Evolutionary conservation across 2,113 vertebrate species (phyloP).

Genomic region (Rhea pennata): DNA sequence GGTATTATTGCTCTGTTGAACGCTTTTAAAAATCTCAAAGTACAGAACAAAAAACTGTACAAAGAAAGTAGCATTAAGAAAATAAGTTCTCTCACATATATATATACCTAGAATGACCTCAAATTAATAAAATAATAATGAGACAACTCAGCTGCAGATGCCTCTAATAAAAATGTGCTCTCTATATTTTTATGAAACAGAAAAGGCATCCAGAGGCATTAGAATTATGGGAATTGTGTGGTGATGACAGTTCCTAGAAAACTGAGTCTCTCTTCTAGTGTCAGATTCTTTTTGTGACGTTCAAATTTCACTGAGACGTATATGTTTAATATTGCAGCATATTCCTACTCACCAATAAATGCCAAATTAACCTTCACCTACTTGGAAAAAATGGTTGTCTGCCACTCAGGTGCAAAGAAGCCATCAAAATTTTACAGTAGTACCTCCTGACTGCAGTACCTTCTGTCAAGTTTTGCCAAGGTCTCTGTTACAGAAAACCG

Average conservation of each 20-base stretch:
- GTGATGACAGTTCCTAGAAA: neutral
- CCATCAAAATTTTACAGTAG: conserved; percentile 55
- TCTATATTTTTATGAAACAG: neutral
- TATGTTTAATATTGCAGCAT: neutral
- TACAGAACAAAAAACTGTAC: rapidly evolving
- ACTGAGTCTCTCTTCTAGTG: neutral
- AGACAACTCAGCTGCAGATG: neutral
- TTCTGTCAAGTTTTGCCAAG: conserved; percentile 38
- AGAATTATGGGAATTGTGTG: neutral
- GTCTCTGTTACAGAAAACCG: conserved; percentile 42
- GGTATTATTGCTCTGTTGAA: neutral
- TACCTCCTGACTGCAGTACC: neutral
- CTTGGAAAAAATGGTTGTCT: conserved; percentile 37
- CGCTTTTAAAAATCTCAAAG: neutral
- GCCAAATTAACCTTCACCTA: conserved; percentile 58
- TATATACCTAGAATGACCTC: neutral
- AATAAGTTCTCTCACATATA: neutral
- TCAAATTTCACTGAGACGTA: neutral
- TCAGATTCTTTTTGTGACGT: neutral
- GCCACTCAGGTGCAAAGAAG: conserved; percentile 54
- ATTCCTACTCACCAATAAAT: neutral
- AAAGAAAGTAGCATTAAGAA: neutral
- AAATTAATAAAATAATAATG: neutral
- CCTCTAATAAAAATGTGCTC: neutral
- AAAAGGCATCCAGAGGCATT: rapidly evolving